Conservation (phyloP, 2,113 vertebrate genomes). For the Rutilus rutilus region DNA sequence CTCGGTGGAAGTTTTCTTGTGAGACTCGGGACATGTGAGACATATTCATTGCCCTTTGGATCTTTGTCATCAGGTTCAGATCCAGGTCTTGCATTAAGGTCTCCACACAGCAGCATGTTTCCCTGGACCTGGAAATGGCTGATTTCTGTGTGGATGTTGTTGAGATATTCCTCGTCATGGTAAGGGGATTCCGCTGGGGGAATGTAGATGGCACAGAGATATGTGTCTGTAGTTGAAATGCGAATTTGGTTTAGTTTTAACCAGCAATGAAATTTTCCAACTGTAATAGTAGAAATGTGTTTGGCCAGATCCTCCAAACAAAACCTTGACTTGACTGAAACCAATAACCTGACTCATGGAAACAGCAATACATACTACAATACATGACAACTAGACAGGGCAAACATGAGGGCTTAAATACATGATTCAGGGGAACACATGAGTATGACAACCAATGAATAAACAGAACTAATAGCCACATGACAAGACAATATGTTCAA, state of each 20-base stretch:
- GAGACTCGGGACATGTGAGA: slow-evolving; percentile 3
- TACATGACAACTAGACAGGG: no score
- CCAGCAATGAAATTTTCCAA: no score
- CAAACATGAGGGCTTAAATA: no score
- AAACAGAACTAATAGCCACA: no score
- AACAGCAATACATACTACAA: no score
- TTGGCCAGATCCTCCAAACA: no score
- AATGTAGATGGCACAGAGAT: neutral
- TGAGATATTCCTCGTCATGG: neutral
- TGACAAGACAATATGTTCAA: no score
- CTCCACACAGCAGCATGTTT: slow-evolving; percentile 23
- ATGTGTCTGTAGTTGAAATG: neutral
- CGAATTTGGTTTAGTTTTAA: neutral
- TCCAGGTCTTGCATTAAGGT: slow-evolving; percentile 23
- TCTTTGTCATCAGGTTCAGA: slow-evolving; percentile 8
- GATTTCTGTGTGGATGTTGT: neutral
- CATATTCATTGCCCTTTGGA: slow-evolving; percentile 8
- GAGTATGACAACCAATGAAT: no score
- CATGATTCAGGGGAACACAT: no score
- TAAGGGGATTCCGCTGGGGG: neutral
- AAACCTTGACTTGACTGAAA: no score
- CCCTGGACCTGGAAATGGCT: neutral
- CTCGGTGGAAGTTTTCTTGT: neutral
- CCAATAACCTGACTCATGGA: no score
- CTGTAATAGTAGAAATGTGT: no score